Evolutionary conservation across 2,888 invertebrate genomes (phyloP), one percentile per base, ranked within the genome.

Genomic region (Pegoplata infirma): DNA sequence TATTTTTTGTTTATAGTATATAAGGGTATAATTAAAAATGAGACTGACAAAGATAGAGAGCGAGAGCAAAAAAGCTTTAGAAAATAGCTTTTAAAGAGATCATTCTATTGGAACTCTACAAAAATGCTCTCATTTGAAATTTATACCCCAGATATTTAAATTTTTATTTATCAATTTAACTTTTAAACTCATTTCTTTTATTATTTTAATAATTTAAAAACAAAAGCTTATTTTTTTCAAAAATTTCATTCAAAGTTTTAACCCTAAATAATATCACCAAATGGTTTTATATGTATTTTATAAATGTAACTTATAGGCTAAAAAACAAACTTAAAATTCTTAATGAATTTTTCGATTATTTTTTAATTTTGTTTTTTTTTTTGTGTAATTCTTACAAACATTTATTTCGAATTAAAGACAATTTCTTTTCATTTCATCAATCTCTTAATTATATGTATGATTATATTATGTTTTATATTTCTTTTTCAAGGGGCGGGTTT

Each of bases 251-350:
- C 0, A 64, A 64, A 19, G 16, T 53, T 63, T 79, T 75, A 71
- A 79, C 56, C 75, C 79, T 79, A 75, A 79, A 80, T 77, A 81
- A 80, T 80, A 81, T 81, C 80, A 80, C 81, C 80, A 78, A 81
- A 81, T 69, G 76, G 75, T 78, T 77, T 73, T 76, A 55, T 68
- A 61, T 68, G 59, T 73, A 19, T 61, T 25, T 53, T 17, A 53
- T 66, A 25, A 56, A 10, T 23, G 14, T 36, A 79, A 68, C 49
- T 81, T 76, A 75, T 69, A n/a, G 36, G 69, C 79, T 79, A 75
- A 78, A 63, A 73, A 74, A 64, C 40, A n/a, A 67, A 64, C 36
- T 68, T 23, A 49, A 59, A 49, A 61, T 17, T 16, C 16, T 61
- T 46, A 25, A 46, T 28, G 28, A 47, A 25, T 19, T 36, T 14